Evolutionary conservation across 2,888 invertebrate species (phyloP), one percentile per base, ranked within the genome.

Genomic region (Andrena marginata): DNA sequence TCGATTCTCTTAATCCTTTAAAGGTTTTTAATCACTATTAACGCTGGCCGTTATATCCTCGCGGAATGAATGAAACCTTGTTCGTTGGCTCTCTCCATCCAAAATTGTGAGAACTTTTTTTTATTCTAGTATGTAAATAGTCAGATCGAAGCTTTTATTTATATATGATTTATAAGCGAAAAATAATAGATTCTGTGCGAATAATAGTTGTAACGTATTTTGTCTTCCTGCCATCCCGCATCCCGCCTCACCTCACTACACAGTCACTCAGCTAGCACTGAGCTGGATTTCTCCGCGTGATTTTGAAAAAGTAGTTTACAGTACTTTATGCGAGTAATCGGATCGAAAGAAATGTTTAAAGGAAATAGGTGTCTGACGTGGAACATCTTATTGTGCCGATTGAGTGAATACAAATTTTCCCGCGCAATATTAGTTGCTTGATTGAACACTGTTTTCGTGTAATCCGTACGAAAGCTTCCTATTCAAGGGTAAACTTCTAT

Each of bases 101-200:
- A 31, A 56, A n/a, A 59, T 67, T 23, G 49, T 29, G 26, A 29
- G 62, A 31, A 77, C 62, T 75, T 82, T 75, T 76, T 84, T 77
- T 86, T 73, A 83, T 77, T 70, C 59, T 80, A 80, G 62, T 33
- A 20, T 87, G 87, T 87, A 87, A 33, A 87, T 85, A 87, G 72
- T 20, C n/a, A 70, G 26, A 74, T 72, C 23, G 69, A 83, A 75
- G 60, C 87, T 83, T 82, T 79, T 87, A 87, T 87, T 87, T 87
- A 87, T 86, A 77, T 86, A 86, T 81, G 70, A 87, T 80, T 81
- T 85, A 60, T 83, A 87, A 83, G 75, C 49, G 56, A 63, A 59
- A 51, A 86, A 86, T 84, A 87, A 86, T 68, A 71, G 51, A 75
- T 60, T 54, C 54, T 80, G 74, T 80, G 74, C 26, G 60, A 71